A percentile compares a stretch with the other conserved stretches of the same genome.
These are phyloP conservation scores for Lutraria rhynchaena DNA, from an alignment of 1,140 invertebrate species.

Conservation along the genomic window DNA sequence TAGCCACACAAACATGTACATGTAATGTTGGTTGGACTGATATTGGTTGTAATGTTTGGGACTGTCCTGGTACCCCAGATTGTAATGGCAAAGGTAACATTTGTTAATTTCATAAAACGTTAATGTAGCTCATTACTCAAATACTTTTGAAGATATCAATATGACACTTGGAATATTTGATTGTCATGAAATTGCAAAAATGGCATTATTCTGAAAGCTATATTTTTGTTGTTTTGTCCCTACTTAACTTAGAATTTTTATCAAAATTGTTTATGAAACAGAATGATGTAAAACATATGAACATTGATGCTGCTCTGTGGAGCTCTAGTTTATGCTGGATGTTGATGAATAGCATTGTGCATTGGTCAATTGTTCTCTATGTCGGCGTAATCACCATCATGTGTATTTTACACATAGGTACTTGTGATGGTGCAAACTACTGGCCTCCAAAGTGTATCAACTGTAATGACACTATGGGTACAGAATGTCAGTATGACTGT, in stretches of 20 bases:
- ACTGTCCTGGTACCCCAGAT: constrained; percentile 72
- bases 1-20: constrained; percentile 69
- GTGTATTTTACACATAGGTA: too few relatives aligned
- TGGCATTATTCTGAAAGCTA: too few relatives aligned
- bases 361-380: too few relatives aligned
- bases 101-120: too few relatives aligned
- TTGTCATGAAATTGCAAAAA: not conserved
- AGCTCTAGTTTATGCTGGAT: too few relatives aligned
- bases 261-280: too few relatives aligned
- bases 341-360: too few relatives aligned
- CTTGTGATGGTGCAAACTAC: constrained; percentile 65
- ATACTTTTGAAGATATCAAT: not conserved
- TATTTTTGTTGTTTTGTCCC: not conserved
- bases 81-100: constrained; percentile 69
- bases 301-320: too few relatives aligned
- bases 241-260: too few relatives aligned
- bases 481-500: constrained; percentile 73
- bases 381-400: too few relatives aligned
- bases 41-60: constrained; percentile 69
- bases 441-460: constrained; percentile 72
- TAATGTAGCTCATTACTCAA: not conserved
- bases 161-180: not conserved
- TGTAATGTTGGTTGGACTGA: constrained; percentile 73
- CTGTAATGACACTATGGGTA: constrained; percentile 71
- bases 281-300: too few relatives aligned